Percentiles rank a stretch among this genome's conserved stretches.
phyloP scores from a whole-genome alignment of 1,140 invertebrate species.

The Lethrus apterus region DNA sequence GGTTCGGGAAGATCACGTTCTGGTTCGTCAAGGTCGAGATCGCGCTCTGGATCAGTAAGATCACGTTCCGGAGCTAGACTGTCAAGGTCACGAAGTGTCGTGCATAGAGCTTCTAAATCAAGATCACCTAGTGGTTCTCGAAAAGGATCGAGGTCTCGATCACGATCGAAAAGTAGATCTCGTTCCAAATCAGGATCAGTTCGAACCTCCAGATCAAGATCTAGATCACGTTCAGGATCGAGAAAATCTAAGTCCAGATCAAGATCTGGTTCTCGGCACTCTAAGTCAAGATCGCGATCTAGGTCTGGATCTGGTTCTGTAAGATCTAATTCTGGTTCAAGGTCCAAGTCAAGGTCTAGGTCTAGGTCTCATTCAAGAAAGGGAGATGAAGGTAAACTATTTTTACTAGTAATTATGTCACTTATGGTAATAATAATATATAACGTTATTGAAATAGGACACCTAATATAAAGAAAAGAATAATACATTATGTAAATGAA shows the following conservation, averaged over 20 bases:
- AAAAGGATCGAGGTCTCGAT: slow-evolving; percentile 11
- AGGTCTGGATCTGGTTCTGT: slow-evolving; percentile 18
- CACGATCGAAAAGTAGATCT: slow-evolving; percentile 11
- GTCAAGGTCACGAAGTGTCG: background rate
- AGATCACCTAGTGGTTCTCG: too few species aligned
- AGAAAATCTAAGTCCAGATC: slow-evolving; percentile 18
- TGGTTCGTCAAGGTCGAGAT: slow-evolving; percentile 23
- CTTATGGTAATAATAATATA: slow-evolving; percentile 14
- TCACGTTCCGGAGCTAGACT: slow-evolving; percentile 14
- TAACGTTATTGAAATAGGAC: too few species aligned
- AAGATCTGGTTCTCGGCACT: slow-evolving; percentile 18
- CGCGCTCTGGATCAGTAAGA: slow-evolving; percentile 12
- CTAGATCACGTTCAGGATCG: slow-evolving; percentile 15
- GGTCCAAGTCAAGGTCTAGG: too few species aligned
- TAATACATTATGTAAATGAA: too few species aligned
- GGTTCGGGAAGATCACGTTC: slow-evolving; percentile 26
- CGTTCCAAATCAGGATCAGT: slow-evolving; percentile 5
- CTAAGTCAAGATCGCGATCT: slow-evolving; percentile 33
- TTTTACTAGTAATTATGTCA: too few species aligned
- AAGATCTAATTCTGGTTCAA: background rate
- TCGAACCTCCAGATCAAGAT: slow-evolving; percentile 14
- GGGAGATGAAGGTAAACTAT: slow-evolving; percentile 14
- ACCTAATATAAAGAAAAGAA: too few species aligned
- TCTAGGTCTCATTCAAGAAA: background rate
- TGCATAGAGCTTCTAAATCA: too few species aligned